Percentiles rank a stretch among this genome's conserved stretches.
phyloP scores from a whole-genome alignment of 1,140 invertebrate genomes.

The Microplitis demolitor region DNA sequence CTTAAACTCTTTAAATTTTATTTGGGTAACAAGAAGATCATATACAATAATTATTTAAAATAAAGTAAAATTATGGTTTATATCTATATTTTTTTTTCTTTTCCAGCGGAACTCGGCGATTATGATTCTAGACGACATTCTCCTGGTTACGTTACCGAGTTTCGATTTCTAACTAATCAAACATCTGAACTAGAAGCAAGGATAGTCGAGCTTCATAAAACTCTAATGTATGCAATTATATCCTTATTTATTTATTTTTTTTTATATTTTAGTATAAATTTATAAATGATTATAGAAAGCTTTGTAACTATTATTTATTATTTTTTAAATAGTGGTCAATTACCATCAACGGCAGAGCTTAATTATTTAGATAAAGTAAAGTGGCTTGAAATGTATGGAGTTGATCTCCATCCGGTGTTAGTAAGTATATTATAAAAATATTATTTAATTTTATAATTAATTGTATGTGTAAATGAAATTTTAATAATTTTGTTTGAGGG shows the following conservation, averaged over 20 bases:
- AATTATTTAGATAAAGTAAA: constrained; percentile 81
- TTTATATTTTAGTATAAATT: not conserved
- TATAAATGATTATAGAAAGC: constrained; percentile 7
- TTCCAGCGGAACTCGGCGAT: constrained; percentile 95
- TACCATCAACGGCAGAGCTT: constrained; percentile 73
- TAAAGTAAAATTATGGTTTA: too few species aligned
- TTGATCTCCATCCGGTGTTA: constrained; percentile 79
- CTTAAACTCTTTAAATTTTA: too few species aligned
- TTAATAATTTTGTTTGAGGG: constrained; percentile 69
- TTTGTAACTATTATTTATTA: constrained; percentile 16
- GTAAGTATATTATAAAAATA: constrained; percentile 58
- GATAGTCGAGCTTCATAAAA: constrained; percentile 89
- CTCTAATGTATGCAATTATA: constrained; percentile 72
- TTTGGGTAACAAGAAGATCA: too few species aligned
- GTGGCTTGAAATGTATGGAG: constrained; percentile 84
- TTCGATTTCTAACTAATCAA: constrained; percentile 93
- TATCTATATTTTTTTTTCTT: constrained; percentile 31
- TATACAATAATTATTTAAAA: not conserved
- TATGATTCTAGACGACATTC: constrained; percentile 90
- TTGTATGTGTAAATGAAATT: constrained; percentile 35
- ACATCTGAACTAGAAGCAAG: constrained; percentile 86
- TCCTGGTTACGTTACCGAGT: constrained; percentile 94
- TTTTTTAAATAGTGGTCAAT: constrained; percentile 67
- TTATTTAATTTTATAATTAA: constrained; percentile 19
- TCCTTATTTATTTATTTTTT: not conserved